Conservation (phyloP, 1,140 invertebrate species). For the Zeugodacus cucurbitae region DNA sequence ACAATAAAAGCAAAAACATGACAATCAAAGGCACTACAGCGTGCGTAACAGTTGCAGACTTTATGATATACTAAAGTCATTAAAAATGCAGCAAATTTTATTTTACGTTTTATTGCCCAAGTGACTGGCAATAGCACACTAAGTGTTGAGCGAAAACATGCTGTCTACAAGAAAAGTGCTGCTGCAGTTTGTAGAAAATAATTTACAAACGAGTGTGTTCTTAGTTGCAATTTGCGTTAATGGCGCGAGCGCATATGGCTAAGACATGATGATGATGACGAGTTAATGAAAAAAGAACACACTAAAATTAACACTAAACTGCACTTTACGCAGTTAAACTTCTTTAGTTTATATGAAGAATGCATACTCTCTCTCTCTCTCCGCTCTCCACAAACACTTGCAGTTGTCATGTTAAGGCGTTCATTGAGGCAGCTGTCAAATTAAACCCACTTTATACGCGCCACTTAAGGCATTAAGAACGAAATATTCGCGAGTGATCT, state of each 20-base stretch:
- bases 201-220: neutral
- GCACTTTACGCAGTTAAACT: neutral
- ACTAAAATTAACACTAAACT: neutral
- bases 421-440: conserved; percentile 34
- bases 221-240: neutral
- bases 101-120: neutral
- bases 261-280: neutral
- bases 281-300: neutral
- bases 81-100: neutral
- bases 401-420: neutral
- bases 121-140: neutral
- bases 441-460: neutral
- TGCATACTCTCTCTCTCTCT: no score
- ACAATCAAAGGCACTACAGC: neutral
- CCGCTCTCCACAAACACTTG: neutral
- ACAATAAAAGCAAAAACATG: neutral
- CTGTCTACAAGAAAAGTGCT: neutral
- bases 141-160: neutral
- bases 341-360: no score
- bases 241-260: neutral
- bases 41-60: neutral
- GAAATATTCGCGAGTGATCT: neutral
- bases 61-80: conserved; percentile 17
- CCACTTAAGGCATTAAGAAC: conserved; percentile 6
- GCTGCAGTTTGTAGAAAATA: neutral